Base-by-base conservation (phyloP, 2,113 vertebrate species). In the Okapia johnstoni region DNA sequence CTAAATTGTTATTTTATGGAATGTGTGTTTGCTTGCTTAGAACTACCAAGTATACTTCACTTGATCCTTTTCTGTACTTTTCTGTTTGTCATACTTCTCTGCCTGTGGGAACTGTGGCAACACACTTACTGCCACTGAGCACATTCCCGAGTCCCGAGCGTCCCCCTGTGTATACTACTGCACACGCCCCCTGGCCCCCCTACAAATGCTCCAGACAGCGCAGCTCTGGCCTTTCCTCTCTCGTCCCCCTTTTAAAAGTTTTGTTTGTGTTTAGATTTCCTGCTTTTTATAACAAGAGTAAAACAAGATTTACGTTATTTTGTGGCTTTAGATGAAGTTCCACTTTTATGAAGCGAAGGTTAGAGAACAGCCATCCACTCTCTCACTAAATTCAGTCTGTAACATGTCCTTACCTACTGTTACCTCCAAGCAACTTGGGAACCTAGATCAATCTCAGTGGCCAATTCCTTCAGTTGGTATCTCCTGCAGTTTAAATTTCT, bases 1-100 rank as follows among this genome's bases (percentile, higher is more conserved):
- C 58, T 98, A 83, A 88, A 85, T 91, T 97, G 91, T 84, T 97
- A 93, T 94, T 98, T 96, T 97, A 92, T 98, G 94, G 93, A 97
- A 96, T 97, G 80, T 96, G 54, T 98, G 73, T 94, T 94, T 98
- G 86, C 86, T 97, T 97, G 88, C 81, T 97, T 97, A 91, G 96
- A 96, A 96, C 73, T 97, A 81, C 79, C 60, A 77, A 36, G n/a
- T 96, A 28, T 90, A 84, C 28, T 96, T 93, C 48, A 60, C 52
- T 94, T 93, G 92, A 85, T 23, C 40, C 70, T 96, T 86, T 48
- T 33, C 30, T 85, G n/a, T 94, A 46, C 63, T 17, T 90, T 86
- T 87, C 83, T 92, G 46, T 66, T 73, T 94, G 81, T 66, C 25
- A 15, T 86, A 12, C 86, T 90, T 94, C 85, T 91, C 88, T 94